Evolutionary conservation across 2,113 vertebrate species (phyloP), one percentile per base, ranked within the genome.

Genomic region (Hyaena hyaena): DNA sequence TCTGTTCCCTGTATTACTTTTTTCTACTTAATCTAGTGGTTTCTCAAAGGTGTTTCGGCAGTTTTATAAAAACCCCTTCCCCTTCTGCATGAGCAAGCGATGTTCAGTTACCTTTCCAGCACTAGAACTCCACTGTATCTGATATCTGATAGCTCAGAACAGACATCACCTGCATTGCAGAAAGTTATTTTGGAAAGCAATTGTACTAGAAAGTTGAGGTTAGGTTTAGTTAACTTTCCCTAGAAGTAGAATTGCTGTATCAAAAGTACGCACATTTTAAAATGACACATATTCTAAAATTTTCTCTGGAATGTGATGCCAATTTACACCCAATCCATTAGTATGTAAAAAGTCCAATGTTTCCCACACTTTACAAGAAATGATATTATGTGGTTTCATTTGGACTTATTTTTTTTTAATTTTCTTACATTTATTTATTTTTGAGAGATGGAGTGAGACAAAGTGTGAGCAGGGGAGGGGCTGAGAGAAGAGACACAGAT

Each of bases 351-450:
- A 93, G 58, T 55, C 2, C n/a, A 74, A 9, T 66, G 4, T 95
- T 96, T 79, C 79, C 28, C 21, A 93, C 3, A 73, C 23, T 95
- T 91, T n/a, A 66, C 4, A 92, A 76, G 73, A 96, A 88, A 93
- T 24, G 9, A 80, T 50, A 71, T 33, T 26, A 65, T 50, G 83
- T 65, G 17, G 16, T 61, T 94, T 93, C 66, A 88, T 66, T 66
- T 90, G 21, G 8, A 71, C 35, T 35, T 35, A 35, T 35, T 35
- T 35, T 35, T 35, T 35, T 35, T 35, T 35, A 35, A 35, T 35
- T 35, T 35, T 35, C 35, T 35, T 35, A 35, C 35, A 35, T 35
- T 35, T 35, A 35, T 35, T 35, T 35, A 35, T 35, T 35, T 35
- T 35, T 35, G 35, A 35, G 35, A 35, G 35, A 35, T 35, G 35